Evolutionary conservation across 2,888 invertebrate species (phyloP), one percentile per base, ranked within the genome.

Genomic region (Electrophaes corylata): DNA sequence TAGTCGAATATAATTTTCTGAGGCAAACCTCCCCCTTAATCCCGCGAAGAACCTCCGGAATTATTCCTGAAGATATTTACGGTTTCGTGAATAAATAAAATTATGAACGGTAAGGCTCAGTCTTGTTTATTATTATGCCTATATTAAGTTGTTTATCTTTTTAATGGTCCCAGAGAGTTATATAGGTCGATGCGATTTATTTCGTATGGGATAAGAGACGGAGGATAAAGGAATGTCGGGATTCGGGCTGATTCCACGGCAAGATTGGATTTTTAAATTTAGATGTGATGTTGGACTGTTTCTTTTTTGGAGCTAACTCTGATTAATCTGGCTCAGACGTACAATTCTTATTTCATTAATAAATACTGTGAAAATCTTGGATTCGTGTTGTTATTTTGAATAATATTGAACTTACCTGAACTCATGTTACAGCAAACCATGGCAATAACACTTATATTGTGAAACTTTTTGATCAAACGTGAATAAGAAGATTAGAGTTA

Each of bases 131-230:
- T 90, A 86, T 90, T 88, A 90, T 91, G 83, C 86, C 84, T 90
- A 88, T 89, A 91, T 91, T 90, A 91, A 91, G 91, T 89, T 89
- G 88, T 90, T 89, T 91, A 91, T 91, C 91, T 91, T 90, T 89
- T 88, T 91, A 91, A 91, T 91, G 90, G 88, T 64, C 75, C 54
- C 56, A 64, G 76, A 87, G 91, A 91, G 88, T 90, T 91, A 91
- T 90, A 84, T 72, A 90, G 90, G 90, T 88, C 81, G 84, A 66
- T 62, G 62, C 79, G 88, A 90, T 91, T 91, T 91, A 91, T 88
- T 82, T 73, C 70, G 75, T 76, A 78, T 74, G 78, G 89, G 88
- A 88, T 90, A 88, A 88, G 86, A 78, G 73, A 72, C 72, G 75
- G 71, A 66, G 78, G 75, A 83, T 83, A 83, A 87, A 83, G 76